phyloP scores from a whole-genome alignment of 2,888 invertebrate genomes.

The Drosophila pullipes region DNA sequence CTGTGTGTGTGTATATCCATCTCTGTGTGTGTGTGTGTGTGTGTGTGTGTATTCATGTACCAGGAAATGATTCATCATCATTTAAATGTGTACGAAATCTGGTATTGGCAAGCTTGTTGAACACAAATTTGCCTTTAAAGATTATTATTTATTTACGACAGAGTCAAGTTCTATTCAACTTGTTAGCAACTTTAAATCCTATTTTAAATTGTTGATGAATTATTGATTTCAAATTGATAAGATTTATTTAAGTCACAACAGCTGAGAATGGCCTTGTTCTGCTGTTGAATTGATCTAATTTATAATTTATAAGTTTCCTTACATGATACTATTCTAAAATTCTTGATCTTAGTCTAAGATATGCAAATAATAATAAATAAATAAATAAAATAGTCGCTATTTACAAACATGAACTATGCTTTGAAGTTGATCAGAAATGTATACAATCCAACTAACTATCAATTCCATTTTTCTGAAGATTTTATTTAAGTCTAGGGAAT shows the following conservation, averaged over 20 bases:
- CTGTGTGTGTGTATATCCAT: not conserved
- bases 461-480: not conserved
- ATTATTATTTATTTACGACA: not conserved
- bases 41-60: not conserved
- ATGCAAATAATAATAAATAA: not conserved
- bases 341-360: not conserved
- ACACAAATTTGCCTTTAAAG: not conserved
- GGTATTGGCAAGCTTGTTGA: conserved; percentile 4
- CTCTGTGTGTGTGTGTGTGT: not conserved
- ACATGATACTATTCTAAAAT: not conserved
- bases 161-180: not conserved
- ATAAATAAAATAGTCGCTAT: no score
- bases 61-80: conserved; percentile 34
- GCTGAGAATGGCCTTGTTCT: not conserved
- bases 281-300: not conserved
- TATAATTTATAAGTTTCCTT: not conserved
- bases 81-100: conserved; percentile 6
- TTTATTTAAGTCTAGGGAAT: not conserved
- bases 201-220: not conserved
- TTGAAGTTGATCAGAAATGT: not conserved
- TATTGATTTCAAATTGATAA: not conserved
- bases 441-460: not conserved
- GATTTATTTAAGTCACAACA: not conserved
- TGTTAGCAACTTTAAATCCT: not conserved
- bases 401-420: no score